phyloP scores from a whole-genome alignment of 2,797 vertebrate species.

The Lutjanus campechanus region DNA sequence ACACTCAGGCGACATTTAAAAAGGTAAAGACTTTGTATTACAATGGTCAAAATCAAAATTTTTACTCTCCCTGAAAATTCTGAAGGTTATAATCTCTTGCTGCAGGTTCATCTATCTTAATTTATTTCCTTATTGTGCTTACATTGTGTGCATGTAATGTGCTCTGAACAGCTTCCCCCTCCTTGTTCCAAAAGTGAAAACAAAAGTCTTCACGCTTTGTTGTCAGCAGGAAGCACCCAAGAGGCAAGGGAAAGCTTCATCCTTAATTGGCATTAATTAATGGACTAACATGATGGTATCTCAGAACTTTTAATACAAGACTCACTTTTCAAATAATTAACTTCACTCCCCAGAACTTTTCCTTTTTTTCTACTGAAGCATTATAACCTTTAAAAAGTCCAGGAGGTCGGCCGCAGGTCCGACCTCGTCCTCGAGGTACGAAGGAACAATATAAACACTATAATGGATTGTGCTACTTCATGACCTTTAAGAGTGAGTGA shows the following conservation, averaged over 20 bases:
- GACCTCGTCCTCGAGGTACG: constrained; percentile 36
- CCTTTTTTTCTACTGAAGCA: neutral
- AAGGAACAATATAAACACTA: constrained; percentile 63
- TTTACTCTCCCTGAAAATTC: neutral
- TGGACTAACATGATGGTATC: neutral
- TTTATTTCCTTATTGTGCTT: neutral
- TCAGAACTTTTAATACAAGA: constrained; percentile 12
- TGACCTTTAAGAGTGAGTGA: constrained; percentile 53
- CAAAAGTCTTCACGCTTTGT: constrained; percentile 14
- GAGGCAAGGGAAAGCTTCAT: constrained; percentile 3
- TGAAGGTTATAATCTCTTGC: neutral
- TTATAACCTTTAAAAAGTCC: constrained; percentile 39
- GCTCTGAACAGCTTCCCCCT: neutral
- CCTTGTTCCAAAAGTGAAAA: constrained; percentile 8
- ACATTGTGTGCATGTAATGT: neutral
- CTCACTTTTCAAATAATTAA: neutral
- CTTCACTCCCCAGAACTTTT: neutral
- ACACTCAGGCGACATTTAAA: neutral
- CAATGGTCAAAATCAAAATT: neutral
- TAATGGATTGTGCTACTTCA: constrained; percentile 58
- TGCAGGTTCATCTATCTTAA: neutral
- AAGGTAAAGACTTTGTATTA: neutral
- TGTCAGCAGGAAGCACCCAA: constrained; percentile 6
- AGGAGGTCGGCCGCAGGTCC: constrained; percentile 16
- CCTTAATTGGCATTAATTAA: constrained; percentile 47